Base-by-base conservation (phyloP, 2,888 invertebrate species). In the Endotricha flammealis region DNA sequence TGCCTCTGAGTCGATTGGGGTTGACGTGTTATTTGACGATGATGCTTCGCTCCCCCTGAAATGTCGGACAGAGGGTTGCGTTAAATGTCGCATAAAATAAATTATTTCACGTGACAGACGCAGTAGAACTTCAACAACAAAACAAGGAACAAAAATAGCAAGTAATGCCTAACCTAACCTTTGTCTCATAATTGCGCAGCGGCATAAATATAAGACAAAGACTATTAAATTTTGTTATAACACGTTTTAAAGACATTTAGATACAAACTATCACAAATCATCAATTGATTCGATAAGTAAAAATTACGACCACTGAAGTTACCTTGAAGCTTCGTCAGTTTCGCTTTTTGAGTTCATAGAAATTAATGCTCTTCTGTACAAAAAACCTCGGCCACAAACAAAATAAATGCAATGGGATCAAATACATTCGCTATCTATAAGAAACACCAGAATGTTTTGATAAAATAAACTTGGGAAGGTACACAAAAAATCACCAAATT, bases 281-380 rank as follows among this genome's bases (percentile, higher is more conserved):
- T 20, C 12, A 12, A 14, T 32, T 8, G 11, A 12, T 20, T 20
- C n/a, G 3, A n/a, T 20, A n/a, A 8, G 7, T 13, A 25, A 8
- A 30, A 33, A 32, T 32, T 39, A 24, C 32, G 20, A 23, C 29
- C 29, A n/a, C 44, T 51, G 48, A 53, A 63, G 58, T 80, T 82
- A 87, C 87, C 87, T 87, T 83, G 87, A 86, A 87, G 87, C 87
- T 85, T 85, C 87, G 85, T 81, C 87, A 76, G 79, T 73, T 75
- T 85, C 80, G 72, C 85, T 81, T 77, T 83, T 82, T 53, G 87
- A 74, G 87, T 83, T 87, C 87, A 87, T 87, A 86, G 87, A 87
- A 87, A 81, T 66, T 61, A 64, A 64, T 75, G 60, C 61, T 74
- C 53, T 65, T 46, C 48, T 59, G 64, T 58, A 60, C 62, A 68